phyloP scores from a whole-genome alignment of 2,797 vertebrate species.

The Pyrocephalus nanus region DNA sequence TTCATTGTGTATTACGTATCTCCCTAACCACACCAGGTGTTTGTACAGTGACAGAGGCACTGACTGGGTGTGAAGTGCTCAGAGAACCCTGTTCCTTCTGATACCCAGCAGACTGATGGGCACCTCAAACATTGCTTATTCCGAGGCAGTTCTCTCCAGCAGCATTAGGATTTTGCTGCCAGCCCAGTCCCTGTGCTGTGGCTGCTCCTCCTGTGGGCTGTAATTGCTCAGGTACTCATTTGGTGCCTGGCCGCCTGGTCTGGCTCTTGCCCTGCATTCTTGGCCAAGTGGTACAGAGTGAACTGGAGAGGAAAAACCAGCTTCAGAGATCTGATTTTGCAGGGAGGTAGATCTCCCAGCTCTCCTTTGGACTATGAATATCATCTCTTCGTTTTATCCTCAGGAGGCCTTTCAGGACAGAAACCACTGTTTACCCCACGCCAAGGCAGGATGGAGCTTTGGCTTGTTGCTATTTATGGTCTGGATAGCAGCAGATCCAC shows the following conservation, averaged over 20 bases:
- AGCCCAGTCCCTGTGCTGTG: background rate
- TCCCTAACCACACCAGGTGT: background rate
- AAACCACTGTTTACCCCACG: background rate
- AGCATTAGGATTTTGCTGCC: background rate
- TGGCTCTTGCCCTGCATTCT: background rate
- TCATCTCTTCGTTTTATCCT: background rate
- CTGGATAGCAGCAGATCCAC: background rate
- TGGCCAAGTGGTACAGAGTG: slow-evolving; percentile 4
- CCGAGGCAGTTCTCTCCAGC: background rate
- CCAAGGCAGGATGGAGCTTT: background rate
- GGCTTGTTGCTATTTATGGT: background rate
- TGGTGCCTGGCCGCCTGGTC: background rate
- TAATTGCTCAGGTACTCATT: background rate
- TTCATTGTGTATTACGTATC: background rate
- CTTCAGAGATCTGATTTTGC: background rate
- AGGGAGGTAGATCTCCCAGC: background rate
- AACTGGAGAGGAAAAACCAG: slow-evolving; percentile 45
- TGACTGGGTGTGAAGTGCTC: background rate
- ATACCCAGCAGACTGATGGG: background rate
- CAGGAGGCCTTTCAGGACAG: slow-evolving; percentile 21
- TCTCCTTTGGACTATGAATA: background rate
- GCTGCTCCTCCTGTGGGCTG: background rate
- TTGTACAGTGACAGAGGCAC: background rate
- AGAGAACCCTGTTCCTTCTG: background rate
- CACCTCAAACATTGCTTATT: background rate